Evolutionary conservation across 2,113 vertebrate species (phyloP).

Genomic region (Argyrosomus japonicus): DNA sequence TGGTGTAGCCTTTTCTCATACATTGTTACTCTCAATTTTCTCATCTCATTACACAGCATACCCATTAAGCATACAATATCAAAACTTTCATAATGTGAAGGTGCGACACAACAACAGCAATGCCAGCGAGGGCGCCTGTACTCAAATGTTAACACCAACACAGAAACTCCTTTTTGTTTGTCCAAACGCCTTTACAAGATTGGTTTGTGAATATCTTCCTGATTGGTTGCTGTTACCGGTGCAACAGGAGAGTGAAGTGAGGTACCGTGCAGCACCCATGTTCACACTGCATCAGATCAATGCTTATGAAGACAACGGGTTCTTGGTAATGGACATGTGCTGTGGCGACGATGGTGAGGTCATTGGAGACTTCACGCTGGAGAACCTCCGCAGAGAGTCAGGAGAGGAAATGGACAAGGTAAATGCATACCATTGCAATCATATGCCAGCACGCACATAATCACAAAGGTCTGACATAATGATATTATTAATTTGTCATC

Average conservation of each 20-base stretch:
- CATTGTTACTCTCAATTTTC: conserved; percentile 66
- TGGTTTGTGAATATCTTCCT: conserved; percentile 1
- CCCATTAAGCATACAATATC: conserved; percentile 60
- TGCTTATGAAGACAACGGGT: conserved; percentile 90
- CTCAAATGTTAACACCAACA: conserved; percentile 5
- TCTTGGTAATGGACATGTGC: conserved; percentile 92
- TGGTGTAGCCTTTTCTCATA: conserved; percentile 57
- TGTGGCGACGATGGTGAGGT: conserved; percentile 87
- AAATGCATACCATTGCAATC: conserved; percentile 19
- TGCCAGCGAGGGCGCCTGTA: background rate
- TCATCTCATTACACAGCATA: conserved; percentile 71
- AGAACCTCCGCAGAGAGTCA: conserved; percentile 85
- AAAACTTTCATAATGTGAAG: conserved; percentile 56
- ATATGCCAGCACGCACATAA: background rate
- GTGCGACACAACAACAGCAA: conserved; percentile 28
- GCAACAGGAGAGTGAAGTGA: conserved; percentile 79
- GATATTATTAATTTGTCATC: background rate
- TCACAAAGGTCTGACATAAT: background rate
- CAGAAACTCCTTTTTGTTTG: conserved; percentile 3
- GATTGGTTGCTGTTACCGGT: background rate
- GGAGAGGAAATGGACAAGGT: conserved; percentile 91
- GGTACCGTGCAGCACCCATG: conserved; percentile 85
- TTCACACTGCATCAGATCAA: conserved; percentile 93
- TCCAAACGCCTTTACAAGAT: background rate
- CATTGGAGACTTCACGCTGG: conserved; percentile 86